Evolutionary conservation across 64 coral and sea anemone species (phyloP).

Genomic region (Porites australiensis): DNA sequence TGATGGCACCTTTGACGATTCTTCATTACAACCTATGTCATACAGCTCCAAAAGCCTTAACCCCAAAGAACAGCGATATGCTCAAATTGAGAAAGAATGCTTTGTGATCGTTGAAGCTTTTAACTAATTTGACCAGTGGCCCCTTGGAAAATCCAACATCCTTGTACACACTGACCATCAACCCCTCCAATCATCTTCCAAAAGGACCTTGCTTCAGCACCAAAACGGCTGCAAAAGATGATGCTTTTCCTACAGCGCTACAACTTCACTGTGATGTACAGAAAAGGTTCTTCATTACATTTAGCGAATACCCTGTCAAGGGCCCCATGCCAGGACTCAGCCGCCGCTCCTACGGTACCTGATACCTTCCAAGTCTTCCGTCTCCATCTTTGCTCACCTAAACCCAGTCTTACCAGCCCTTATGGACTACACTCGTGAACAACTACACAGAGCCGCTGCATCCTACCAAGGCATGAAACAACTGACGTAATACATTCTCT

Average conservation of each 20-base stretch:
- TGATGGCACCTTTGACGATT: constrained; percentile 1
- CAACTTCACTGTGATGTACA: constrained; percentile 13
- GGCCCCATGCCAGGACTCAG: not conserved
- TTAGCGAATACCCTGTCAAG: constrained; percentile 31
- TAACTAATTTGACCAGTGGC: not conserved
- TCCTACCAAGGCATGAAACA: constrained; percentile 16
- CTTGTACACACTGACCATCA: constrained; percentile 8
- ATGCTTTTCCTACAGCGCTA: constrained; percentile 8
- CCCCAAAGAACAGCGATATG: constrained; percentile 21
- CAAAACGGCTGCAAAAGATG: not conserved
- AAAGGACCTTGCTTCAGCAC: constrained; percentile 9
- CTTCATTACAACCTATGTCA: not conserved
- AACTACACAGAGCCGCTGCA: constrained; percentile 3
- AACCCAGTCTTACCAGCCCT: not conserved
- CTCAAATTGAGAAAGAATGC: constrained; percentile 59
- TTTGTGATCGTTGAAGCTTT: not conserved
- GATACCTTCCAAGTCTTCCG: constrained; percentile 27
- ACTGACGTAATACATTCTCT: not conserved
- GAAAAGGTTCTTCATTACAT: constrained; percentile 10
- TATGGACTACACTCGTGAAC: not conserved
- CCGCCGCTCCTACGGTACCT: not conserved
- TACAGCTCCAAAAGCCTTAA: not conserved
- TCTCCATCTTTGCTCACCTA: not conserved
- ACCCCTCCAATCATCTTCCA: constrained; percentile 34
- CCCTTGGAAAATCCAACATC: constrained; percentile 36